phyloP scores from a whole-genome alignment of 1,140 invertebrate species.

The Drosophila ohnishii region DNA sequence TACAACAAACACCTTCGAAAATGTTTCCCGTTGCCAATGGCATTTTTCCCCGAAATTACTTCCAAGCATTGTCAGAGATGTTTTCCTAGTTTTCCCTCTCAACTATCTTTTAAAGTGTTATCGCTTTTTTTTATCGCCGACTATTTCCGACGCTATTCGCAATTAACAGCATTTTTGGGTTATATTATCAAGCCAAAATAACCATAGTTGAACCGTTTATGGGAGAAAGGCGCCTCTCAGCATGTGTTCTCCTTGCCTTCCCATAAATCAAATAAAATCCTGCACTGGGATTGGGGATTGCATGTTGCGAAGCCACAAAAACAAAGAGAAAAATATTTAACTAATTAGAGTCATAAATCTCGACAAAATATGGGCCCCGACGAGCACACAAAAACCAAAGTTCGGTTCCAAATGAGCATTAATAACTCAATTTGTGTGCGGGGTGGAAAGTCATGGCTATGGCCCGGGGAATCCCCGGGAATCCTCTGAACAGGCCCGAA shows the following conservation, averaged over 20 bases:
- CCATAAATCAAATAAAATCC: conserved; percentile 58
- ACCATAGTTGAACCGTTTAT: conserved; percentile 15
- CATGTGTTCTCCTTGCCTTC: conserved; percentile 19
- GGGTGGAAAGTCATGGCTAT: background rate
- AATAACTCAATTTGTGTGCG: conserved; percentile 48
- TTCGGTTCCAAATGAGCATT: conserved; percentile 44
- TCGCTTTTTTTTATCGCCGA: conserved; percentile 35
- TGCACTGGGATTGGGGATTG: conserved; percentile 41
- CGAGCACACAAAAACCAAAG: conserved; percentile 27
- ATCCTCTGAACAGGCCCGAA: conserved; percentile 41
- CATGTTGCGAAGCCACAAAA: conserved; percentile 58
- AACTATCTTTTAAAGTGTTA: conserved; percentile 32
- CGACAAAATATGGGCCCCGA: conserved; percentile 42
- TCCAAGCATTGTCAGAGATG: background rate
- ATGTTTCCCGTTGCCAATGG: conserved; percentile 19
- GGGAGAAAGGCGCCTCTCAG: conserved; percentile 32
- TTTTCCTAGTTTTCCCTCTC: background rate
- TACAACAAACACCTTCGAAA: conserved; percentile 23
- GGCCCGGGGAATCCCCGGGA: conserved; percentile 6
- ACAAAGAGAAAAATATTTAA: conserved; percentile 54
- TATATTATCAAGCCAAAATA: conserved; percentile 28
- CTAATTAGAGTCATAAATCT: conserved; percentile 76
- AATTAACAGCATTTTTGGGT: conserved; percentile 43
- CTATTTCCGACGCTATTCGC: conserved; percentile 24
- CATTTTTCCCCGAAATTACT: conserved; percentile 22